Percentiles rank a stretch among this genome's conserved stretches.
Conservation (phyloP, 1,140 invertebrate species). For the Drosophila pseudoananassae region DNA sequence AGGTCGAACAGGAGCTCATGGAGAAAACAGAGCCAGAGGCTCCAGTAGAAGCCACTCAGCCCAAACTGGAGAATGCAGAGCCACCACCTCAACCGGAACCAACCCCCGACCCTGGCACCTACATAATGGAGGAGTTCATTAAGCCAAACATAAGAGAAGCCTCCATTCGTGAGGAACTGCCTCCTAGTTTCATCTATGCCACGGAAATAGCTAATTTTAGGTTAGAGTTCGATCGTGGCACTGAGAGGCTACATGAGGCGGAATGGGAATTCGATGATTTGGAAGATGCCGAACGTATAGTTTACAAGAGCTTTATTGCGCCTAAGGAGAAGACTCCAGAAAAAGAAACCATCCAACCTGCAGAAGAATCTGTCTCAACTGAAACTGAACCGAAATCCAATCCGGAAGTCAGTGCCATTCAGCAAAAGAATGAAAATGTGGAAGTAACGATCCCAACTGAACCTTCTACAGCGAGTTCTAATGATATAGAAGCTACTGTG, state of each 20-base stretch:
- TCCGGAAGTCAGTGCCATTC: background rate
- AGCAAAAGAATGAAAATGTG: background rate
- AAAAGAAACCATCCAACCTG: background rate
- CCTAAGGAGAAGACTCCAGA: slow-evolving; percentile 23
- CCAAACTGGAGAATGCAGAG: slow-evolving; percentile 4
- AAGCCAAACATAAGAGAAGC: slow-evolving; percentile 67
- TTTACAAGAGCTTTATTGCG: slow-evolving; percentile 66
- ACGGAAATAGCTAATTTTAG: slow-evolving; percentile 76
- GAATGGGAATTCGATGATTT: slow-evolving; percentile 59
- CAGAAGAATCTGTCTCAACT: background rate
- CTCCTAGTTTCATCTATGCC: slow-evolving; percentile 64
- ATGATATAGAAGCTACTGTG: background rate
- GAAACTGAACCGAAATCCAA: background rate
- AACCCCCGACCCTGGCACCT: slow-evolving; percentile 41
- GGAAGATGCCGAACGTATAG: slow-evolving; percentile 40
- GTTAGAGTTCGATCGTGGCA: slow-evolving; percentile 66
- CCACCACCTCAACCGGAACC: slow-evolving; percentile 4
- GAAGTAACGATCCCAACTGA: background rate
- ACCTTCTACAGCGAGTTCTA: background rate
- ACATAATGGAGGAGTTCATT: slow-evolving; percentile 77
- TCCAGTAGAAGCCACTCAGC: background rate
- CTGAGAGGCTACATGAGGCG: slow-evolving; percentile 53
- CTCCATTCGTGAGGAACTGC: slow-evolving; percentile 64
- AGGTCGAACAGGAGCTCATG: slow-evolving; percentile 80
- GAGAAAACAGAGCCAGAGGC: slow-evolving; percentile 23